Conservation (phyloP, 2,797 vertebrate genomes). For the Chelon auratus region DNA sequence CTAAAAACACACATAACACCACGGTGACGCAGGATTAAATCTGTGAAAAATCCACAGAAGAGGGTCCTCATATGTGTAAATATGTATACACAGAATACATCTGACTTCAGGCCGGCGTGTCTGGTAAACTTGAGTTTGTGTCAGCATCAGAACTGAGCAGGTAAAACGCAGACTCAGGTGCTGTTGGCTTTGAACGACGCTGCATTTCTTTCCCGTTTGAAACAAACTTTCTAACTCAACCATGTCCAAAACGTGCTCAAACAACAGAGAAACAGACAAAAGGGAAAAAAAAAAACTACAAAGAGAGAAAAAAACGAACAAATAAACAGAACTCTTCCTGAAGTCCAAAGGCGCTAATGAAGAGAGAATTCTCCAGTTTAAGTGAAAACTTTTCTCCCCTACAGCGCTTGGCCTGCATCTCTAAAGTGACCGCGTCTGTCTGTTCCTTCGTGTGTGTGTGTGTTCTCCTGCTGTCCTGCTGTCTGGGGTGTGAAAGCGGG, state of each 20-base stretch:
- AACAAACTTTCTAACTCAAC: slow-evolving; percentile 75
- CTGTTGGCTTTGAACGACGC: slow-evolving; percentile 31
- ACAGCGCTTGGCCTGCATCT: slow-evolving; percentile 87
- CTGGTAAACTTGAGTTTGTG: slow-evolving; percentile 7
- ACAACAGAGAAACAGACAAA: slow-evolving; percentile 76
- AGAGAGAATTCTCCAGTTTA: slow-evolving; percentile 84
- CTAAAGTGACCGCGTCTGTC: slow-evolving; percentile 91
- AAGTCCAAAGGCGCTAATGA: slow-evolving; percentile 86
- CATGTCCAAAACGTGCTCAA: slow-evolving; percentile 63
- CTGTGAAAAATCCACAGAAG: background rate
- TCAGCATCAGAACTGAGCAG: slow-evolving; percentile 39
- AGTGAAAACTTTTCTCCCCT: slow-evolving; percentile 89
- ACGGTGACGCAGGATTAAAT: background rate
- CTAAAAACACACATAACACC: background rate
- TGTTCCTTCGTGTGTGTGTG: slow-evolving; percentile 86
- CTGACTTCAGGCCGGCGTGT: too few species aligned
- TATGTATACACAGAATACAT: background rate
- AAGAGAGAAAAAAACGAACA: slow-evolving; percentile 71
- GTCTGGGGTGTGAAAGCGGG: slow-evolving; percentile 90
- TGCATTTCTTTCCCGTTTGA: slow-evolving; percentile 55
- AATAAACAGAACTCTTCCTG: slow-evolving; percentile 82
- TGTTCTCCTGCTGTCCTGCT: slow-evolving; percentile 88
- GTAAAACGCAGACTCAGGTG: slow-evolving; percentile 53
- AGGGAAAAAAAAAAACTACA: slow-evolving; percentile 73
- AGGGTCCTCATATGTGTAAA: background rate